Conservation (phyloP, 53 echinoderm and acorn worm species). For the Patiria pectinifera region DNA sequence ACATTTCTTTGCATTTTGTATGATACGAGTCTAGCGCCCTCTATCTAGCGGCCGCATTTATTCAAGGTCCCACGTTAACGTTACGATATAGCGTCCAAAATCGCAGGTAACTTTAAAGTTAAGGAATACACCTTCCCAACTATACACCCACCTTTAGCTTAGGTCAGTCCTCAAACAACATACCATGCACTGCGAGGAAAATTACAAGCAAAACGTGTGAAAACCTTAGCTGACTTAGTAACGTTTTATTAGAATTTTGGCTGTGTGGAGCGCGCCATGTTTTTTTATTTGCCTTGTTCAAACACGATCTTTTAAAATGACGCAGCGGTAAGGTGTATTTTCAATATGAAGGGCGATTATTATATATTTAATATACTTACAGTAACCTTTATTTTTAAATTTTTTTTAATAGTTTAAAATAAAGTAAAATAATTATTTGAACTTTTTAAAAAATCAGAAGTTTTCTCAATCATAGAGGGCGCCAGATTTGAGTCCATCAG, state of each 20-base stretch:
- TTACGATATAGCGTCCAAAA: neutral
- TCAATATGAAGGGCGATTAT: neutral
- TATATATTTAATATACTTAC: neutral
- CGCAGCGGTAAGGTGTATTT: neutral
- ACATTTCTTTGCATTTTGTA: too few relatives aligned
- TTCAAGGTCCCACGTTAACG: neutral
- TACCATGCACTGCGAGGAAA: neutral
- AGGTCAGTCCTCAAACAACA: neutral
- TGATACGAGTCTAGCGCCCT: neutral
- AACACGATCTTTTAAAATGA: neutral
- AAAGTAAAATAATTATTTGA: neutral
- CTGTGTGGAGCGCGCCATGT: slow-evolving; percentile 43
- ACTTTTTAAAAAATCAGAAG: neutral
- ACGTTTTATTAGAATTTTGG: neutral
- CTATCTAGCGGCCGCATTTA: neutral
- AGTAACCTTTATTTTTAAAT: neutral
- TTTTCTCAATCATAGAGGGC: neutral
- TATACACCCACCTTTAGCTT: neutral
- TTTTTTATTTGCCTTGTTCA: slow-evolving; percentile 40
- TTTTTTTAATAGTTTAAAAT: neutral
- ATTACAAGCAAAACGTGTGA: neutral
- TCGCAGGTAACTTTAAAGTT: neutral
- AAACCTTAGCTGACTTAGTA: neutral
- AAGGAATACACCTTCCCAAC: neutral
- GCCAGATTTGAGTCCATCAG: slow-evolving; percentile 12